phyloP scores from a whole-genome alignment of 2,113 vertebrate genomes.

The Vicugna pacos region DNA sequence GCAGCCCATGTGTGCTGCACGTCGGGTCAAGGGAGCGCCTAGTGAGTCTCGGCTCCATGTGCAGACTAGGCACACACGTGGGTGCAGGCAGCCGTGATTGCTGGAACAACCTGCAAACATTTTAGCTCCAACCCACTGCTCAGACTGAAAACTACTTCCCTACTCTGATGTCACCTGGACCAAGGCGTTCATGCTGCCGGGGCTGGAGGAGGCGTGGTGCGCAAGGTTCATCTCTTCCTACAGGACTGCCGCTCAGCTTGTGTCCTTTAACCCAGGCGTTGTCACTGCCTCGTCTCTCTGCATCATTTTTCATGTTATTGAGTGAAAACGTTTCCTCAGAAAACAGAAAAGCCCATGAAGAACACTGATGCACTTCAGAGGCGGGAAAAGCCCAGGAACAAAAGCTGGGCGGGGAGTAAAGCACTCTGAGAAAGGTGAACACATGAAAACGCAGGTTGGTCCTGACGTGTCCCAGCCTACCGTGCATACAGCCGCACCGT shows the following conservation, averaged over 20 bases:
- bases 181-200: not conserved
- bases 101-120: not conserved
- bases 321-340: not conserved
- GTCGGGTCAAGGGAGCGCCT: not conserved
- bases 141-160: not conserved
- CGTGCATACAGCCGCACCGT: not conserved
- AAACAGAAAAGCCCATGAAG: not conserved
- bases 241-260: not conserved
- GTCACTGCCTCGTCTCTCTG: not conserved
- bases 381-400: not conserved
- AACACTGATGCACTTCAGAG: not conserved
- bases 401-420: not conserved
- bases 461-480: not conserved
- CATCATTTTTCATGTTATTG: not conserved
- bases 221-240: not conserved
- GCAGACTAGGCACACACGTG: not conserved
- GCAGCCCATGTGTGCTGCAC: not conserved
- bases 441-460: not conserved
- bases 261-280: not conserved
- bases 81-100: not conserved
- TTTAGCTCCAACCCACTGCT: not conserved
- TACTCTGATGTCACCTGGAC: accelerated
- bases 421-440: not conserved
- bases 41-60: not conserved
- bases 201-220: not conserved